Conservation (phyloP, 2,888 invertebrate genomes). For the Ditylenchus weischeri region DNA sequence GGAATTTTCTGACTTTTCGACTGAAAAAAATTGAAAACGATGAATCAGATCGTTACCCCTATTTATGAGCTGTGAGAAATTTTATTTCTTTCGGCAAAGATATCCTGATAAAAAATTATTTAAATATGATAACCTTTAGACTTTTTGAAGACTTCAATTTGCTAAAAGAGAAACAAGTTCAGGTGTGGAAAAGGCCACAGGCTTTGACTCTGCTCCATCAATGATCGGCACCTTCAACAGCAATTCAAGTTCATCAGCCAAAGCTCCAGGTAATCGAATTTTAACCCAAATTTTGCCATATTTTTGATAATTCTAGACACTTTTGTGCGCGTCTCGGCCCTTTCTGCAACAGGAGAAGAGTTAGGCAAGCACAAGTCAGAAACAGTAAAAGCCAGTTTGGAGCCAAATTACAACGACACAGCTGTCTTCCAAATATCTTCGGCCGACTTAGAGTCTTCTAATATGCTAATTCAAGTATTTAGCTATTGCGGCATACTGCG, state of each 20-base stretch:
- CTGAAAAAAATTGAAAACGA: too few species aligned
- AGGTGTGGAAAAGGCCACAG: constrained; percentile 39
- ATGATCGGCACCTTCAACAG: background rate
- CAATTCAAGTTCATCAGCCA: background rate
- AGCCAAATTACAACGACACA: constrained; percentile 43
- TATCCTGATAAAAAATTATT: too few species aligned
- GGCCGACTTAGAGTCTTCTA: constrained; percentile 40
- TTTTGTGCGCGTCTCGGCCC: constrained; percentile 41
- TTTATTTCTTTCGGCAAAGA: too few species aligned
- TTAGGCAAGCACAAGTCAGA: constrained; percentile 44
- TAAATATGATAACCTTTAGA: too few species aligned
- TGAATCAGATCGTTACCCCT: too few species aligned
- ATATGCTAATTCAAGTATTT: constrained; percentile 46
- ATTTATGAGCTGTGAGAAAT: too few species aligned
- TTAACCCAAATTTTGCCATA: background rate
- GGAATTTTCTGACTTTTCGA: too few species aligned
- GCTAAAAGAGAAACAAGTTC: too few species aligned
- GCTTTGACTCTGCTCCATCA: constrained; percentile 6
- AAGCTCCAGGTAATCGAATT: constrained; percentile 16
- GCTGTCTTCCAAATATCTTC: constrained; percentile 42
- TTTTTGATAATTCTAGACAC: constrained; percentile 39
- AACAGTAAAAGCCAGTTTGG: constrained; percentile 39
- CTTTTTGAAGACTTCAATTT: too few species aligned
- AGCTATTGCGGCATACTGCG: constrained; percentile 43
- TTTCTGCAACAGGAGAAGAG: constrained; percentile 43